Evolutionary conservation across 2,888 invertebrate species (phyloP).

Genomic region (Drosophila gaucha): DNA sequence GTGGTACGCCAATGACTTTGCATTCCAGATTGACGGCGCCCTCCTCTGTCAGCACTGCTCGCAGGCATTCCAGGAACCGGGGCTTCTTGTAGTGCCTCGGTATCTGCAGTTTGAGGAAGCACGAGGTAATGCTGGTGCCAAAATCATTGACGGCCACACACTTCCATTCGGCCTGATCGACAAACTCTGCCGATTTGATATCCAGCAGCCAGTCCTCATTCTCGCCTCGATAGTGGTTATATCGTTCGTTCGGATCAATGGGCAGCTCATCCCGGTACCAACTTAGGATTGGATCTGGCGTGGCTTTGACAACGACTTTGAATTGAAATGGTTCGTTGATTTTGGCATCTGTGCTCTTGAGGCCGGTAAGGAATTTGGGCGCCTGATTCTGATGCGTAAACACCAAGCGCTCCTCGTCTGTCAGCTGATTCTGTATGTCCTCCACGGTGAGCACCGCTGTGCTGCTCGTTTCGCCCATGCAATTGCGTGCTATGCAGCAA

Average conservation of each 20-base stretch:
- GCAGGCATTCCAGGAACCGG: conserved; percentile 92
- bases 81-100: conserved; percentile 96
- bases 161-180: conserved; percentile 96
- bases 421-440: conserved; percentile 95
- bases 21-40: conserved; percentile 96
- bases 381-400: conserved; percentile 90
- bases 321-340: conserved; percentile 93
- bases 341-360: conserved; percentile 92
- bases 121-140: conserved; percentile 94
- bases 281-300: conserved; percentile 91
- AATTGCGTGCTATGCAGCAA: conserved; percentile 94
- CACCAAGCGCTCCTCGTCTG: conserved; percentile 91
- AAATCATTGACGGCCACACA: conserved; percentile 95
- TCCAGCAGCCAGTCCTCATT: conserved; percentile 90
- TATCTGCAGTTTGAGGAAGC: conserved; percentile 92
- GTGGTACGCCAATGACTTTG: conserved; percentile 96
- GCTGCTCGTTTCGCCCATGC: conserved; percentile 95
- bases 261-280: conserved; percentile 96
- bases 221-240: conserved; percentile 88
- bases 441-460: conserved; percentile 94
- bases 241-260: conserved; percentile 89
- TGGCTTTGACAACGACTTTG: conserved; percentile 92
- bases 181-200: conserved; percentile 90
- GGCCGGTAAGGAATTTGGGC: conserved; percentile 92
- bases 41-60: conserved; percentile 94